These are phyloP conservation scores for Seira musarum DNA, from an alignment of 2,888 invertebrate species.

Conservation along the genomic window DNA sequence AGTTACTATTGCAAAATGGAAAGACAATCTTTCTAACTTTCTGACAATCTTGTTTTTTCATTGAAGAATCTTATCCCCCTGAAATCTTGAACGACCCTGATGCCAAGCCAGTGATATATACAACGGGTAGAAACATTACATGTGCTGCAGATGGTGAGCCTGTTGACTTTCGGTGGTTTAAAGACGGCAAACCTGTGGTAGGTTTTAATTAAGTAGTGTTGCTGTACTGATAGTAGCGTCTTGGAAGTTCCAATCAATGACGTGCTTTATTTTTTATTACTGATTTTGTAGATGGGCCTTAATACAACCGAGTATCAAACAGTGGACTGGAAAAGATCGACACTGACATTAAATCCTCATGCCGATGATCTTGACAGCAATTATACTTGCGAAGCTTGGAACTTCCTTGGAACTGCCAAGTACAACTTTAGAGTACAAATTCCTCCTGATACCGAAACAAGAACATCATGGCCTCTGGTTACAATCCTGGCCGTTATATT, in stretches of 20 bases:
- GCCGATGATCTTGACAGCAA: slow-evolving; percentile 4
- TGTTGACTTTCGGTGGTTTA: background rate
- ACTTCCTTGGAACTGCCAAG: slow-evolving; percentile 28
- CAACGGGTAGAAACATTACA: background rate
- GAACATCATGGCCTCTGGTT: background rate
- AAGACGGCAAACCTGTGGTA: background rate
- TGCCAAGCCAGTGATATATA: background rate
- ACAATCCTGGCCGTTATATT: background rate
- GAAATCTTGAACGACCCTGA: background rate
- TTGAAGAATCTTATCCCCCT: background rate
- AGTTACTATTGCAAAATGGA: background rate
- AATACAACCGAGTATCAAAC: background rate
- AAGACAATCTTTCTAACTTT: background rate
- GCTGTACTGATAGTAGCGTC: background rate
- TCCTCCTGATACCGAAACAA: background rate
- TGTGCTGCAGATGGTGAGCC: background rate
- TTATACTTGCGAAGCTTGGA: slow-evolving; percentile 33
- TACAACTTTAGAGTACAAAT: slow-evolving; percentile 24
- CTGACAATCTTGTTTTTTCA: background rate
- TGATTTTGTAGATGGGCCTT: background rate
- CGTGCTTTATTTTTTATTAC: background rate
- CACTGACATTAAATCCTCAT: background rate
- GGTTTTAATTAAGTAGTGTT: too few relatives aligned
- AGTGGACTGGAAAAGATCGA: background rate
- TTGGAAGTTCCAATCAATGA: background rate